Base-by-base conservation (phyloP, 2,113 vertebrate species). In the Heliornis fulica region DNA sequence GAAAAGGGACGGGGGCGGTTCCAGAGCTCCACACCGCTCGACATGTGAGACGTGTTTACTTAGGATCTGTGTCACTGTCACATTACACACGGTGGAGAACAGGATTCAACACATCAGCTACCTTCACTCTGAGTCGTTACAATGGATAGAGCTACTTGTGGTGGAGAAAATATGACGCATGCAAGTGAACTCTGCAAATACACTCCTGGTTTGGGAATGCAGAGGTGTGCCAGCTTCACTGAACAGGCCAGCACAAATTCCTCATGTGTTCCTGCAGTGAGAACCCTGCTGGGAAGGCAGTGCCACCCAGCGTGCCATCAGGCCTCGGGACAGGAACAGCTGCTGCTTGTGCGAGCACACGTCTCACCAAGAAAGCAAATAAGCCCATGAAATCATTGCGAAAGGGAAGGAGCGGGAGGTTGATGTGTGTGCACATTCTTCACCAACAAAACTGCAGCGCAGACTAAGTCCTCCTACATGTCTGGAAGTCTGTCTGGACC, bases 401-500 rank as follows among this genome's bases (percentile, higher is more conserved):
- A 88, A 87, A 83, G 71, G 90, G 95, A 93, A 66, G 54, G 63
- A 93, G 83, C 80, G 84, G 90, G 86, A 94, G 89, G 90, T 82
- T 74, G 79, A 95, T 84, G 85, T 86, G 53, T 80, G 93, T 87
- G 94, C 75, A 94, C 48, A 80, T 40, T 77, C 90, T 95, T 92
- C 61, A 25, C 89, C 82, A 86, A 91, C 76, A 90, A 95, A 71
- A 91, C 19, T 85, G 91, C 46, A 77, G 43, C 68, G 83, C 43
- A 71, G 51, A 25, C 17, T 43, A 43, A 38, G 43, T 59, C 51
- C 76, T 91, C 78, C 72, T 41, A 68, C 59, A 85, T 6, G 40
- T 70, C 63, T 70, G 26, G 31, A 89, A 31, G 17, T 19, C 28
- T 41, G 3, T 13, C 31, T 71, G 43, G 68, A 41, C 34, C 18